Conservation (phyloP, 2,888 invertebrate genomes). For the Noctua pronuba region DNA sequence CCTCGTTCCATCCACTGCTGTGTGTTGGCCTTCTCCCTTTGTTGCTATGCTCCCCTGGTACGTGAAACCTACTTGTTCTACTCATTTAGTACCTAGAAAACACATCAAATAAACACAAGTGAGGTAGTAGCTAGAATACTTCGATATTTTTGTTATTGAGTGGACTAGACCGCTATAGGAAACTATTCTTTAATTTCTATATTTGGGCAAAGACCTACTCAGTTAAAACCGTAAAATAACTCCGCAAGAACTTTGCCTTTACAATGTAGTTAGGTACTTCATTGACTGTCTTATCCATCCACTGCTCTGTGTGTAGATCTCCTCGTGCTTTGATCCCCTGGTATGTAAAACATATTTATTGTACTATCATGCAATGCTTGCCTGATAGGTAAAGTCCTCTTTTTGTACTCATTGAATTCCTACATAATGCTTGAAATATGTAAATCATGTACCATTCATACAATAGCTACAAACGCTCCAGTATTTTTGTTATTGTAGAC, state of each 20-base stretch:
- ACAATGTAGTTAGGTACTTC: background rate
- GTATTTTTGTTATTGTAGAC: conserved; percentile 15
- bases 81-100: background rate
- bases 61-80: background rate
- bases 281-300: background rate
- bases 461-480: background rate
- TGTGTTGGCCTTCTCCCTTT: background rate
- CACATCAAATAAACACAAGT: background rate
- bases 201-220: background rate
- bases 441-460: background rate
- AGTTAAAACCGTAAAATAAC: background rate
- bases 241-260: background rate
- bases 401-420: background rate
- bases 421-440: background rate
- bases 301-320: background rate
- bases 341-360: background rate
- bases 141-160: background rate
- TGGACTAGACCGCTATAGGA: background rate
- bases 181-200: background rate
- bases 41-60: background rate
- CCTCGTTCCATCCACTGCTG: background rate
- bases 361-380: background rate
- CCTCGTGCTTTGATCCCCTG: background rate
- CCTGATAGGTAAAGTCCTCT: background rate
- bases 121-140: background rate